Percentiles rank a stretch among this genome's conserved stretches.
Conservation (phyloP, 2,888 invertebrate species). For the Acrobasis repandana region DNA sequence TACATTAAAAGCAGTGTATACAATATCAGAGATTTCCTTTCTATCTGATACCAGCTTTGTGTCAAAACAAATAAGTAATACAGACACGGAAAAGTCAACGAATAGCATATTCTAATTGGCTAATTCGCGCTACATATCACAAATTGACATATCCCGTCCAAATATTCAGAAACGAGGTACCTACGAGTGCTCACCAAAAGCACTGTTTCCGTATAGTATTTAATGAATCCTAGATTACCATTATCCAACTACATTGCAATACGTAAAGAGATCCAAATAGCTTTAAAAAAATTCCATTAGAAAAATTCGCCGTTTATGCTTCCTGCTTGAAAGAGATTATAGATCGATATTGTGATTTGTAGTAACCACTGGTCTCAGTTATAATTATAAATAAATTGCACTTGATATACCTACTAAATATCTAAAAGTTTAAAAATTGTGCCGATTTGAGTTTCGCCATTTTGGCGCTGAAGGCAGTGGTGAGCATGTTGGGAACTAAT, state of each 20-base stretch:
- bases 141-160: constrained; percentile 18
- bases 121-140: constrained; percentile 22
- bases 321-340: constrained; percentile 15
- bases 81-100: not conserved
- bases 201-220: constrained; percentile 11
- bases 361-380: constrained; percentile 6
- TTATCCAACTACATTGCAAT: constrained; percentile 21
- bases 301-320: constrained; percentile 18
- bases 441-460: not conserved
- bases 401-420: too few relatives aligned
- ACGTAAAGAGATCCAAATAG: constrained; percentile 22
- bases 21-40: too few relatives aligned
- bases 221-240: constrained; percentile 9
- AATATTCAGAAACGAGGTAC: constrained; percentile 9
- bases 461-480: constrained; percentile 8
- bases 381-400: not conserved
- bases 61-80: not conserved
- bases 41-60: too few relatives aligned
- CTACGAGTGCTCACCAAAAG: constrained; percentile 18
- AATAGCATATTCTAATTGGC: constrained; percentile 6
- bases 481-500: constrained; percentile 6
- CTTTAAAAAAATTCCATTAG: constrained; percentile 15
- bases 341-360: not conserved
- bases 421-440: too few relatives aligned
- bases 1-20: too few relatives aligned